Evolutionary conservation across 2,797 vertebrate genomes (phyloP).

Genomic region (Chiroxiphia lanceolata): DNA sequence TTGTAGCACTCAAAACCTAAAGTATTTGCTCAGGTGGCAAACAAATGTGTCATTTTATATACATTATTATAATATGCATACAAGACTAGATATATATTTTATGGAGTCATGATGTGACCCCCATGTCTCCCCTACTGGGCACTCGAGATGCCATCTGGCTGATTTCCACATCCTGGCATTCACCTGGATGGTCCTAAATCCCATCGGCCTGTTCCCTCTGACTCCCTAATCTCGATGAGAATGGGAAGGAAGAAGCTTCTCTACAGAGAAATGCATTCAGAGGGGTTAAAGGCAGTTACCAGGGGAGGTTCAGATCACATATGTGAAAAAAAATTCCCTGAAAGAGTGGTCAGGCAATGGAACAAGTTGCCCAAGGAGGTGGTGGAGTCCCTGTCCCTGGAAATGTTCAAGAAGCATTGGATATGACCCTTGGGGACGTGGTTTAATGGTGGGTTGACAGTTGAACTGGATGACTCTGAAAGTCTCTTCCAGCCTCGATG

Average conservation of each 20-base stretch:
- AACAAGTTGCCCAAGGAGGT: neutral
- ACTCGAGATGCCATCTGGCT: too few relatives aligned
- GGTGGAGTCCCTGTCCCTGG: neutral
- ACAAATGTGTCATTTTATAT: neutral
- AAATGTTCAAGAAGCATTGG: neutral
- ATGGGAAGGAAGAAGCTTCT: neutral
- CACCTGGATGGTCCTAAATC: neutral
- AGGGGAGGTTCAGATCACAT: neutral
- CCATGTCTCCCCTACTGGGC: too few relatives aligned
- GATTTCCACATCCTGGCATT: neutral
- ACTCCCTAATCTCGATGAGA: too few relatives aligned
- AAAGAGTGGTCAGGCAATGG: too few relatives aligned
- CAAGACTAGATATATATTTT: neutral
- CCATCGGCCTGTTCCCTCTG: neutral
- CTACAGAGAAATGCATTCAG: neutral
- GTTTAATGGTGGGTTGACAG: too few relatives aligned
- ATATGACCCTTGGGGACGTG: too few relatives aligned
- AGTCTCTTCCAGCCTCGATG: neutral
- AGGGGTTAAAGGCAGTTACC: neutral
- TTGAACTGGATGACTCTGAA: too few relatives aligned
- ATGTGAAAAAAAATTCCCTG: too few relatives aligned
- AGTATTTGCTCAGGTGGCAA: neutral
- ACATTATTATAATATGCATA: neutral
- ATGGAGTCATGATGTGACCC: neutral
- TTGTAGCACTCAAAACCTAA: neutral